Evolutionary conservation across 1,140 invertebrate genomes (phyloP).

Genomic region (Muscidifurax raptorellus): DNA sequence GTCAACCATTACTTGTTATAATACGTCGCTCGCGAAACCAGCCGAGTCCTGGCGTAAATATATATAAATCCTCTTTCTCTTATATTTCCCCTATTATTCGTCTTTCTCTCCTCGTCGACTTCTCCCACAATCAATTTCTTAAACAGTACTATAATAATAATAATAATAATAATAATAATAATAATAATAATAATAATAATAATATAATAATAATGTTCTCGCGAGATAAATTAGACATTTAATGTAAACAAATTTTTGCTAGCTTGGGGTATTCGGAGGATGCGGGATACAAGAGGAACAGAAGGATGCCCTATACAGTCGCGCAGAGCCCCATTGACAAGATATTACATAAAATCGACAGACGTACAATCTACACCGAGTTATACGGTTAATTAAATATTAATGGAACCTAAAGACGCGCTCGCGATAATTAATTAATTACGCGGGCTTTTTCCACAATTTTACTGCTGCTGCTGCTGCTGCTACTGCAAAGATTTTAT

Average conservation of each 20-base stretch:
- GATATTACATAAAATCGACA: background rate
- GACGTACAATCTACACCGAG: constrained; percentile 11
- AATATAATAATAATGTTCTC: constrained; percentile 8
- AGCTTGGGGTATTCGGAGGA: background rate
- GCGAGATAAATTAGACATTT: constrained; percentile 25
- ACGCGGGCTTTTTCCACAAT: background rate
- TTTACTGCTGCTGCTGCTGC: background rate
- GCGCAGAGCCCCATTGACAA: background rate
- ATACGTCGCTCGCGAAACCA: constrained; percentile 6
- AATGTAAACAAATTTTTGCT: constrained; percentile 22
- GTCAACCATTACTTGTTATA: constrained; percentile 33
- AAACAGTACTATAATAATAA: background rate
- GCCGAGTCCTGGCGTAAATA: background rate
- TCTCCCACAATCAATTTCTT: background rate
- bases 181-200: background rate
- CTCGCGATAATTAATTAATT: background rate
- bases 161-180: constrained; percentile 8
- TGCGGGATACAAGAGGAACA: background rate
- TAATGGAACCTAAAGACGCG: background rate
- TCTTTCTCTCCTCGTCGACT: background rate
- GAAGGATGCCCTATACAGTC: background rate
- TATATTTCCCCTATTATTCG: background rate
- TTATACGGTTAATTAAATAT: background rate
- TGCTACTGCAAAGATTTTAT: background rate
- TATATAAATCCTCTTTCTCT: background rate